phyloP scores from a whole-genome alignment of 2,888 invertebrate species.

The Xestia ashworthii region DNA sequence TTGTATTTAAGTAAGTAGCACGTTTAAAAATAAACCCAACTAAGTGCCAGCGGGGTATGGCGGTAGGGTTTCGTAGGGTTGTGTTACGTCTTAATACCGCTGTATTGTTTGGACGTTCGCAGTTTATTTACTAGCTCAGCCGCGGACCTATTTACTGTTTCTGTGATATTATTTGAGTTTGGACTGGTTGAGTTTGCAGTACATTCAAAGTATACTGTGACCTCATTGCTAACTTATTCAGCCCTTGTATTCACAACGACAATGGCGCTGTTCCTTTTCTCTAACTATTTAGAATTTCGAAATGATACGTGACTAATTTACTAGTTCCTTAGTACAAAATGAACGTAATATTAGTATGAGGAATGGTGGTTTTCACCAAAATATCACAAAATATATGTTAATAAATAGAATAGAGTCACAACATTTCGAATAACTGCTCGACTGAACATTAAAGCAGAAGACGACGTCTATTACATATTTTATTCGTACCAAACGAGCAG shows the following conservation, averaged over 20 bases:
- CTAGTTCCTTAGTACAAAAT: background rate
- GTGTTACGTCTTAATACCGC: constrained; percentile 46
- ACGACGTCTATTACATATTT: constrained; percentile 34
- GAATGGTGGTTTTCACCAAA: background rate
- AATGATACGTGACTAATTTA: background rate
- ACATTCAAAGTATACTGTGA: background rate
- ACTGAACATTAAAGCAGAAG: constrained; percentile 28
- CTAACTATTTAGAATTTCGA: constrained; percentile 7
- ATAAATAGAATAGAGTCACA: constrained; percentile 4
- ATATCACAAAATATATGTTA: background rate
- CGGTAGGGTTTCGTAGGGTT: constrained; percentile 62
- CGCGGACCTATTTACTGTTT: constrained; percentile 27
- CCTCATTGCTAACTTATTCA: background rate
- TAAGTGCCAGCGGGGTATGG: constrained; percentile 48
- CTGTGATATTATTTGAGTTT: constrained; percentile 19
- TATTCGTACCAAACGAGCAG: constrained; percentile 33
- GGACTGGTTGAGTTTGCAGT: constrained; percentile 1
- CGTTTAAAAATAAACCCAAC: constrained; percentile 59
- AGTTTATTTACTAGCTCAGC: constrained; percentile 44
- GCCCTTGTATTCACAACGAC: background rate
- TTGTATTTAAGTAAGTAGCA: constrained; percentile 45
- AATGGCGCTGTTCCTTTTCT: background rate
- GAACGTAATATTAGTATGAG: background rate
- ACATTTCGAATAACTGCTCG: constrained; percentile 7
- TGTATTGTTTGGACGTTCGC: constrained; percentile 41